phyloP scores from a whole-genome alignment of 2,797 vertebrate species.

The Coregonus suidteri region DNA sequence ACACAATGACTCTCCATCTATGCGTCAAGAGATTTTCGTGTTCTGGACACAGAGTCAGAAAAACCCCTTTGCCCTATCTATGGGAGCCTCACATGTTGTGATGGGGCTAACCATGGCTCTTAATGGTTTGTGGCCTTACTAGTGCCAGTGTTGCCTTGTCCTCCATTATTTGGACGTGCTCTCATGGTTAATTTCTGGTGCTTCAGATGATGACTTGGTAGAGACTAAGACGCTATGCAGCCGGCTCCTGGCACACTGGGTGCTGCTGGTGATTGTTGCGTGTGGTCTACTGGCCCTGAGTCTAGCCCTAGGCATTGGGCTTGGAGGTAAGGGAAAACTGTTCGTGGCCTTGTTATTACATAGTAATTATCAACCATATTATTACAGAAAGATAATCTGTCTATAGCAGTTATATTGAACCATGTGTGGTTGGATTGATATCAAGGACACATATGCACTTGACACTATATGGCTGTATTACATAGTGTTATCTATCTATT shows the following conservation, averaged over 20 bases:
- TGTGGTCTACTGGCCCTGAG: constrained; percentile 26
- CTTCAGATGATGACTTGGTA: constrained; percentile 32
- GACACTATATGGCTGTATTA: background rate
- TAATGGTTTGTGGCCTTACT: background rate
- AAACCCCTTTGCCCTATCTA: background rate
- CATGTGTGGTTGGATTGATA: background rate
- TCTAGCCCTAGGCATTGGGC: constrained; percentile 51
- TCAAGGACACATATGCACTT: background rate
- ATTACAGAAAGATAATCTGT: background rate
- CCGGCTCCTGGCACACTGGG: constrained; percentile 30
- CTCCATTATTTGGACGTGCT: background rate
- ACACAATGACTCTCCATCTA: background rate
- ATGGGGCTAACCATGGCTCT: too few species aligned
- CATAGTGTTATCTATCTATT: background rate
- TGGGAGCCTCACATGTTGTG: background rate
- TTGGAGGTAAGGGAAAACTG: constrained; percentile 46
- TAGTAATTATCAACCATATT: background rate
- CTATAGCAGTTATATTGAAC: background rate
- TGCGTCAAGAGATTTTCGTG: background rate
- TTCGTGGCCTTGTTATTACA: background rate
- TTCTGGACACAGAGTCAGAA: background rate
- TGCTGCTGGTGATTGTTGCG: constrained; percentile 44
- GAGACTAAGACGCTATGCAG: constrained; percentile 34
- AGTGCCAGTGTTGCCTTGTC: background rate
- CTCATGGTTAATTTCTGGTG: constrained; percentile 10